Base-by-base conservation (phyloP, 92 coral and sea anemone genomes). In the Isaurus tuberculatus region DNA sequence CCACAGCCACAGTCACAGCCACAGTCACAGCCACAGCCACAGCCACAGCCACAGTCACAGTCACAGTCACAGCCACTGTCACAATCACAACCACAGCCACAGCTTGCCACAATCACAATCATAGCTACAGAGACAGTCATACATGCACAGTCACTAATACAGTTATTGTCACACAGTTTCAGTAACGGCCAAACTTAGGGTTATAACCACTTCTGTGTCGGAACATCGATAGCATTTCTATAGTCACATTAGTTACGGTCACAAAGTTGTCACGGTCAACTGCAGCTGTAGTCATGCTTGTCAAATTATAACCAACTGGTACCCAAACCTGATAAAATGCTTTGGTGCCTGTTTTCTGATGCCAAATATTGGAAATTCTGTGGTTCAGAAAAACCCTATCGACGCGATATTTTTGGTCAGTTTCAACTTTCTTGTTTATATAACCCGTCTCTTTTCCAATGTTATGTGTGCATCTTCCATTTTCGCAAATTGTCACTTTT, bases 371-470 rank as follows among this genome's bases (percentile, higher is more conserved):
- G 2, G 68, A 16, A 43, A 75, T 13, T 8, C 31, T 10, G 81
- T 75, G 31, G 81, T 9, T 75, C 2, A 55, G 8, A 33, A 75
- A 67, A n/a, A 8, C 55, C 31, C 81, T 32, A 19, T 75, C 81
- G 4, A 1, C 44, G 9, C 81, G 66, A 14, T 8, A 32, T 55
- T 75, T 75, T 65, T 57, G 81, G 22, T 57, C 40, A 25, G 49
- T 13, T 11, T 22, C 22, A 51, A 53, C 48, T 11, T 17, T 6
- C 20, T 19, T 27, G 31, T 20, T 63, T 23, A 75, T 30, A 33
- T 32, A 75, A 5, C 31, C 49, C 30, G 3, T 10, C 26, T 75
- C 69, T 5, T 57, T 8, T 31, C 13, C 23, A 19, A 8, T 36
- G 1, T 19, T 7, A 16, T 19, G 1, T 73, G 4, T 57, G 37